Percentiles rank a stretch among this genome's conserved stretches.
Conservation (phyloP, 2,888 invertebrate genomes). For the Neoitamus cyanurus region DNA sequence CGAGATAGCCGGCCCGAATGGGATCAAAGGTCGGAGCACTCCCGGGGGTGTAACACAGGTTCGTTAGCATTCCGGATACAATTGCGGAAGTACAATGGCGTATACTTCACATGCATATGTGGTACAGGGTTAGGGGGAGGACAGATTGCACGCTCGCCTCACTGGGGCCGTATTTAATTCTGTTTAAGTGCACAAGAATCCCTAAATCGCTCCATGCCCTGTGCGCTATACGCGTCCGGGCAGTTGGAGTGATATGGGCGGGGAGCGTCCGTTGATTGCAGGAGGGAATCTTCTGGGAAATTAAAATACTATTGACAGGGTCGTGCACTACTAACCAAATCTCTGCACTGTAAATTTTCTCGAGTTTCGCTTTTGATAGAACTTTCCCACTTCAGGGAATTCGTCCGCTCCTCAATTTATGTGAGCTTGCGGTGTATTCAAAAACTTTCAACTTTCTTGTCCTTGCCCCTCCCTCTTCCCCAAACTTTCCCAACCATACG, state of each 20-base stretch:
- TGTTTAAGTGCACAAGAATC: slow-evolving; percentile 35
- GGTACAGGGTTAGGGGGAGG: not conserved
- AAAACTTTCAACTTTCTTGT: not conserved
- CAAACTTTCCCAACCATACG: not conserved
- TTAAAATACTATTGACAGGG: slow-evolving; percentile 36
- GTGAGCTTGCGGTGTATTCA: not conserved
- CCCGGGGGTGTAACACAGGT: not conserved
- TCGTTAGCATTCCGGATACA: slow-evolving; percentile 29
- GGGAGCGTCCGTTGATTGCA: slow-evolving; percentile 7
- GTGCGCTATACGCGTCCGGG: not conserved
- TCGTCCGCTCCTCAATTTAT: not conserved
- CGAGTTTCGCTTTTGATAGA: not conserved
- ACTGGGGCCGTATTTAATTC: slow-evolving; percentile 34
- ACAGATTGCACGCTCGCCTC: not conserved
- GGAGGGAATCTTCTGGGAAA: slow-evolving; percentile 4
- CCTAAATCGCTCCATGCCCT: not conserved
- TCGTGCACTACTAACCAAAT: not conserved
- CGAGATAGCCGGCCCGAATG: not conserved
- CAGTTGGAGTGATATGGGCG: not conserved
- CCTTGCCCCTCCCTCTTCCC: no score
- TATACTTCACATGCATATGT: slow-evolving; percentile 19
- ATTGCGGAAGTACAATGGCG: slow-evolving; percentile 18
- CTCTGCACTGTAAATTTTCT: not conserved
- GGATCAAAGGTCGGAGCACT: slow-evolving; percentile 9
- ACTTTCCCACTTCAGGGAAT: not conserved